Evolutionary conservation across 2,888 invertebrate genomes (phyloP), one percentile per base, ranked within the genome.

Genomic region (Diarsia dahlii): DNA sequence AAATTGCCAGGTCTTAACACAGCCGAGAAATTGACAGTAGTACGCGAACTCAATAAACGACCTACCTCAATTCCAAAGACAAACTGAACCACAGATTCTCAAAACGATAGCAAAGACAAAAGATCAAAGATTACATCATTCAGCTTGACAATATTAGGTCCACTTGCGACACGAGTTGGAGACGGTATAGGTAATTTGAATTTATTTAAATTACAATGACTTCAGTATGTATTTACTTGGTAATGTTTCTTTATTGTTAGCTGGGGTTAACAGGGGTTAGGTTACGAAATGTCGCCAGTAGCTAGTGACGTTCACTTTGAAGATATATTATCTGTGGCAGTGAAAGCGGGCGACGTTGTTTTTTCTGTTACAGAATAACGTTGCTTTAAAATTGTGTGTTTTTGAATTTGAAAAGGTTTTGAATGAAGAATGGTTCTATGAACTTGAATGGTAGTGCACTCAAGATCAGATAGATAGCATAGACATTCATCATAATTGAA

Each of bases 141-240:
- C 81, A 73, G 74, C 74, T 76, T 78, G 81, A 87, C 79, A 76
- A 81, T 79, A 80, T 85, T 78, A 85, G 82, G 86, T 90, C 87
- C 90, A 89, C 90, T 94, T 94, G 93, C 94, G 91, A 91, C 94
- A 82, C 71, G 67, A 81, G 78, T 86, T 84, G 85, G 84, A 87
- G 88, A 87, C 89, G 85, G 86, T 88, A 89, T 89, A 82, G 88
- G 85, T 90, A 91, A 94, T 95, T 95, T 95, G 93, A 95, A 95
- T 95, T 93, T 94, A 95, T 95, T 95, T 95, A 94, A 95, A 95
- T 95, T 90, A 95, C 95, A 95, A 95, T 94, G 93, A 90, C 90
- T 87, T 85, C 90, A 74, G 87, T 89, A 90, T 87, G 93, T 93
- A 93, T 95, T 95, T 95, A 95, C 94, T 94, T 93, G 95, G 93